phyloP scores from a whole-genome alignment of 2,888 invertebrate genomes.

The Lasius platythorax region DNA sequence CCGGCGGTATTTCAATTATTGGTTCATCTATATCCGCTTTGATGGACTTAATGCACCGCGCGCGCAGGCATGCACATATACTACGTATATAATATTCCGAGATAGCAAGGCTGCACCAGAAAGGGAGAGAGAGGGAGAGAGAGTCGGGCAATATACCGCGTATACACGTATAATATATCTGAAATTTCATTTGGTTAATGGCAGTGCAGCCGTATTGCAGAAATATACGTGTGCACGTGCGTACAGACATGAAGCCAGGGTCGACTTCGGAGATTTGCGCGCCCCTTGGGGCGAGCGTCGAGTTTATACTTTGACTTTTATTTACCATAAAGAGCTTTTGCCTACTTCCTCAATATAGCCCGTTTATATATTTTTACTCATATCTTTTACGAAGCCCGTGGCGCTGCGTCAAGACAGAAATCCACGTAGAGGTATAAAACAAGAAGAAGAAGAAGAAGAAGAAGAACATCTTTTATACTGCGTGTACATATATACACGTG shows the following conservation, averaged over 20 bases:
- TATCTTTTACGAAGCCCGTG: conserved; percentile 2
- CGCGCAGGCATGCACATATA: conserved; percentile 9
- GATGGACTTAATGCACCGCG: conserved; percentile 39
- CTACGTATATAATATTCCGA: conserved; percentile 40
- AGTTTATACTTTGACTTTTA: conserved; percentile 26
- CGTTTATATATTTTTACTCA: conserved; percentile 14
- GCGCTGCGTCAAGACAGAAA: neutral
- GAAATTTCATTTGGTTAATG: conserved; percentile 77
- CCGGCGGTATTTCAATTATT: conserved; percentile 45
- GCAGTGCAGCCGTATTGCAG: conserved; percentile 64
- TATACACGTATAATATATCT: conserved; percentile 62
- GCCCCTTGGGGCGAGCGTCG: conserved; percentile 16
- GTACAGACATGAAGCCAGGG: neutral
- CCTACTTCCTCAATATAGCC: neutral
- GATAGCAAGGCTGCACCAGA: neutral
- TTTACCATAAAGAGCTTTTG: conserved; percentile 23
- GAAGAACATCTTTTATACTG: neutral
- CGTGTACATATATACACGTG: neutral
- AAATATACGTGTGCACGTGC: conserved; percentile 44
- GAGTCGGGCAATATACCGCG: conserved; percentile 55
- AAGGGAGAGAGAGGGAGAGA: conserved; percentile 4
- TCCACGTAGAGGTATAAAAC: neutral
- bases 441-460: neutral
- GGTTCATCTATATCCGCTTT: conserved; percentile 24
- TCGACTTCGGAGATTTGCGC: conserved; percentile 20